phyloP scores from a whole-genome alignment of 2,113 vertebrate genomes.

The Hipposideros armiger region DNA sequence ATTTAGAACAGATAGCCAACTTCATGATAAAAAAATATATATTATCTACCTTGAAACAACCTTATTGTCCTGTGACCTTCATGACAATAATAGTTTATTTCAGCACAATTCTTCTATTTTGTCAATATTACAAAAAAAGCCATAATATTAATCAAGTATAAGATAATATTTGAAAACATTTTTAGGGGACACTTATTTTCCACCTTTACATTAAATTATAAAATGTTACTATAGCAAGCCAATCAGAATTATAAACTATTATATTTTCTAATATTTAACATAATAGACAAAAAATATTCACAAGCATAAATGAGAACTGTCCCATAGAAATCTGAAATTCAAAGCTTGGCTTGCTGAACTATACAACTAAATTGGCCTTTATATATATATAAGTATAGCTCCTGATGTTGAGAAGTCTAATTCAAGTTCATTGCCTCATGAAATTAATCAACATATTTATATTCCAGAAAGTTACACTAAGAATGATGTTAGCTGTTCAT shows the following conservation, averaged over 20 bases:
- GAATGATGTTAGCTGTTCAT: slow-evolving; percentile 78
- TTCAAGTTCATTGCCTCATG: slow-evolving; percentile 77
- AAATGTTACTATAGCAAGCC: not conserved
- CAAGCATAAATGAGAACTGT: slow-evolving; percentile 67
- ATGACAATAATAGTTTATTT: not conserved
- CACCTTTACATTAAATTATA: not conserved
- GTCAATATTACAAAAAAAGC: not conserved
- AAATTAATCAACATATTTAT: slow-evolving; percentile 84
- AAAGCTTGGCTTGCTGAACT: slow-evolving; percentile 74
- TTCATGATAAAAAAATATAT: not conserved
- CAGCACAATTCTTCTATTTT: not conserved
- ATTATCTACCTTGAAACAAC: not conserved
- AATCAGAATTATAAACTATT: slow-evolving; percentile 33
- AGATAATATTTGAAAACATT: not conserved
- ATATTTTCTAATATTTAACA: slow-evolving; percentile 25
- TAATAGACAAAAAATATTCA: slow-evolving; percentile 39
- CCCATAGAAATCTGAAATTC: slow-evolving; percentile 78
- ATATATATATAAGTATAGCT: slow-evolving; percentile 63
- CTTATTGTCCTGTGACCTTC: not conserved
- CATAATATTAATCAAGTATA: not conserved
- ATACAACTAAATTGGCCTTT: slow-evolving; percentile 11
- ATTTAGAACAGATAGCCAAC: not conserved
- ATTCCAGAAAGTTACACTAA: slow-evolving; percentile 81
- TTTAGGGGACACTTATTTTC: not conserved
- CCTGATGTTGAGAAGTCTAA: slow-evolving; percentile 80